phyloP scores from a whole-genome alignment of 2,888 invertebrate genomes.

The Mesorhabditis spiculigera region DNA sequence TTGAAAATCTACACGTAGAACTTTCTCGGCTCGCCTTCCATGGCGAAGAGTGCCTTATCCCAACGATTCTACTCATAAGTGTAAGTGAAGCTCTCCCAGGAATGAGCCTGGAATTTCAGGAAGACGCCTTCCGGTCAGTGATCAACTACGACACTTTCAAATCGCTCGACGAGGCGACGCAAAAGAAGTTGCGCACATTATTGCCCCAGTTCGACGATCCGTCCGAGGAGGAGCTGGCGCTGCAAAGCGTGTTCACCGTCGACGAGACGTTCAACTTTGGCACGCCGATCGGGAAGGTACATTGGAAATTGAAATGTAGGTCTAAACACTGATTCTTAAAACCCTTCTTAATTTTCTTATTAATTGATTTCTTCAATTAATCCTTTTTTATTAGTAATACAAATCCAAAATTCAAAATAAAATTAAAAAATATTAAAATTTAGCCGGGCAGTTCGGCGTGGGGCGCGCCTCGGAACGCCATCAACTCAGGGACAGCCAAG shows the following conservation, averaged over 20 bases:
- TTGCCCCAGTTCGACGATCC: neutral
- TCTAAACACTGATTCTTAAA: no score
- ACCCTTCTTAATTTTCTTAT: no score
- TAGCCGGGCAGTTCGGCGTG: conserved; percentile 15
- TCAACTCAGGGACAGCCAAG: conserved; percentile 19
- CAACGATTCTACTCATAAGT: neutral
- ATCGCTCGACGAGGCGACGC: neutral
- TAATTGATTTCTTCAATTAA: no score
- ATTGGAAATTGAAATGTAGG: neutral
- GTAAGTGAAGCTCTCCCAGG: neutral
- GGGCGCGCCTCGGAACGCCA: conserved; percentile 14
- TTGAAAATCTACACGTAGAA: neutral
- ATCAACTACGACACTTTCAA: conserved; percentile 1
- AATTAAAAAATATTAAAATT: neutral
- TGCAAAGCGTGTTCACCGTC: neutral
- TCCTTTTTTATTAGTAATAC: neutral
- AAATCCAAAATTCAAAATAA: neutral
- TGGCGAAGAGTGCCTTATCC: neutral
- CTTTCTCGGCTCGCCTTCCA: neutral
- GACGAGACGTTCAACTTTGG: neutral
- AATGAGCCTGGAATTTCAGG: neutral
- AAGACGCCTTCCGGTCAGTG: neutral
- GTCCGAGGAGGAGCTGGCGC: neutral
- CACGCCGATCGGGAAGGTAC: neutral
- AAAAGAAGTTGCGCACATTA: neutral